Conservation (phyloP, 2,888 invertebrate genomes). For the Brachyptera risi region DNA sequence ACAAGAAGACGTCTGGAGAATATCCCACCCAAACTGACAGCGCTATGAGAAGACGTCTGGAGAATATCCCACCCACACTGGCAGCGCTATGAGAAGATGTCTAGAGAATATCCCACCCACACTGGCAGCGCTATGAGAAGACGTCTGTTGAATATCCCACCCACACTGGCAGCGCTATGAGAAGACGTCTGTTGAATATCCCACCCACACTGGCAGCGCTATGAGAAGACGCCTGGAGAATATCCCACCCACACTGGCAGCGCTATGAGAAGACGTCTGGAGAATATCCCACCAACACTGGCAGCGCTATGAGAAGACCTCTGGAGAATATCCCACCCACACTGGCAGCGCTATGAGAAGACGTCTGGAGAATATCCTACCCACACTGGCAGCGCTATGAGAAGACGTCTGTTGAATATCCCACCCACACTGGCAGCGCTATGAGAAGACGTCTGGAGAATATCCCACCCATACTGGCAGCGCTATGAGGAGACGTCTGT, state of each 20-base stretch:
- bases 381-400: not conserved
- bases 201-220: not conserved
- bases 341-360: not conserved
- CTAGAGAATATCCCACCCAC: not conserved
- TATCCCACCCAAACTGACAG: not conserved
- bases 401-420: not conserved
- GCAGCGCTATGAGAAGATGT: not conserved
- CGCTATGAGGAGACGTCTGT: not conserved
- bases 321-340: not conserved
- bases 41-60: not conserved
- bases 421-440: not conserved
- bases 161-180: not conserved
- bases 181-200: not conserved
- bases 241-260: not conserved
- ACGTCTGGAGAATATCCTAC: not conserved
- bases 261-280: not conserved
- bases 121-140: not conserved
- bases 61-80: not conserved
- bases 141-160: not conserved
- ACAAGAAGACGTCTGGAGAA: not conserved
- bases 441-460: not conserved
- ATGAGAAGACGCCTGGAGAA: not conserved
- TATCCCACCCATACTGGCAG: not conserved
- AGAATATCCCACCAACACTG: not conserved
- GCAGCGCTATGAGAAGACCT: not conserved